Evolutionary conservation across 2,888 invertebrate genomes (phyloP), one percentile per base, ranked within the genome.

Genomic region (Dendrolimus pini): DNA sequence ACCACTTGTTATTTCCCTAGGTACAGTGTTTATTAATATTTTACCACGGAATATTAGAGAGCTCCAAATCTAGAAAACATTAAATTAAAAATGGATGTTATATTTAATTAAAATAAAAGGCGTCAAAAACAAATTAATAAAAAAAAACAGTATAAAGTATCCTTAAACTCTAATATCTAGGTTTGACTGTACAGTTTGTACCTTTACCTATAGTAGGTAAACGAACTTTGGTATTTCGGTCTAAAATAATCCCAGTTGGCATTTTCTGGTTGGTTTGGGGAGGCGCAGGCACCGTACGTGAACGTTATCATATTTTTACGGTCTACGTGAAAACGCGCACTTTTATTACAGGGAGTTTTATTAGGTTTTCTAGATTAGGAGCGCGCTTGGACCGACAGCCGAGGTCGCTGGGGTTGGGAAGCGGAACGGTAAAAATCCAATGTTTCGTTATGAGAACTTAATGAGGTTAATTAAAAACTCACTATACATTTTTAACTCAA

Each of bases 221-320:
- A 30, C 30, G 57, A 59, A 55, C 57, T 57, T 55, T 14, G 54
- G 55, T 55, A 55, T 59, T 59, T 54, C 54, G 53, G 55, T 57
- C 56, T 57, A 59, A 59, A 59, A 59, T 54, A 59, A 53, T 57
- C 55, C 57, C 53, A 55, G 65, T 62, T 68, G 64, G 62, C 67
- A 57, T 61, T 60, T 63, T 69, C 64, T 60, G 62, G 62, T 59
- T 55, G 60, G 64, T 60, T 59, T 62, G 60, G 60, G 60, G 61
- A 65, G 62, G 65, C 64, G 62, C 53, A 59, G 64, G 69, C 64
- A 66, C 63, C 69, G 72, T 82, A 83, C 87, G 86, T 86, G 85
- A 80, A 80, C 80, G 87, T 90, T 89, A 90, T 89, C 89, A 90
- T 88, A 88, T 87, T 89, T 89, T 90, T 89, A 89, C 80, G 84